These are phyloP conservation scores for Maccullochella peelii DNA, from an alignment of 2,113 vertebrate genomes.

Conservation along the genomic window DNA sequence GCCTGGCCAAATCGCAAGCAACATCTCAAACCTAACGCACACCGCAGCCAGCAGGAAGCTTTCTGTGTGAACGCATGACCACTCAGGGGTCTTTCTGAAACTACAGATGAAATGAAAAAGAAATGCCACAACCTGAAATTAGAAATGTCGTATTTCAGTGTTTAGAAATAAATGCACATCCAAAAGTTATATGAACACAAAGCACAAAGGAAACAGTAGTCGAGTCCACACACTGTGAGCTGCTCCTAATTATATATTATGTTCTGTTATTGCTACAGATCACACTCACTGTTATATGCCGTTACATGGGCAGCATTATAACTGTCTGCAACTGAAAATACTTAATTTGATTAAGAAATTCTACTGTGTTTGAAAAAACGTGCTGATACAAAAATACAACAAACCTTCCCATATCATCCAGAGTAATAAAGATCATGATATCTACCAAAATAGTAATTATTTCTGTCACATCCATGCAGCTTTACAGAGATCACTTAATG, in stretches of 20 bases:
- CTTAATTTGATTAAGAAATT: neutral
- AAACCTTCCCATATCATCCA: neutral
- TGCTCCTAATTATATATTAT: neutral
- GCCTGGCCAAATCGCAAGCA: constrained; percentile 4
- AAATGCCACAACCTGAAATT: neutral
- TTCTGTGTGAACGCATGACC: neutral
- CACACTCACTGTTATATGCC: neutral
- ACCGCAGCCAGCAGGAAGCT: neutral
- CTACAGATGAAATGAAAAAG: neutral
- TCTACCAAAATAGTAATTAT: neutral
- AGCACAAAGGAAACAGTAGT: neutral
- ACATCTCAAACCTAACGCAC: constrained; percentile 10
- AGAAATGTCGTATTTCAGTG: neutral
- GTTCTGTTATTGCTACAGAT: neutral
- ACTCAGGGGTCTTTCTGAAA: neutral
- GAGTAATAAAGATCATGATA: neutral
- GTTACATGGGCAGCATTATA: too few relatives aligned
- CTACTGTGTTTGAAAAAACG: too few relatives aligned
- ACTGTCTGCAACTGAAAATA: neutral
- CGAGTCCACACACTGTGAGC: neutral
- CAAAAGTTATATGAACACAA: neutral
- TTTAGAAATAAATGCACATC: neutral
- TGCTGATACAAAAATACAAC: neutral
- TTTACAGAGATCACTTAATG: neutral
- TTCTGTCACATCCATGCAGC: neutral